Percentiles rank a stretch among this genome's conserved stretches.
phyloP scores from a whole-genome alignment of 35 echinoderm and acorn worm species.

The Apostichopus californicus region DNA sequence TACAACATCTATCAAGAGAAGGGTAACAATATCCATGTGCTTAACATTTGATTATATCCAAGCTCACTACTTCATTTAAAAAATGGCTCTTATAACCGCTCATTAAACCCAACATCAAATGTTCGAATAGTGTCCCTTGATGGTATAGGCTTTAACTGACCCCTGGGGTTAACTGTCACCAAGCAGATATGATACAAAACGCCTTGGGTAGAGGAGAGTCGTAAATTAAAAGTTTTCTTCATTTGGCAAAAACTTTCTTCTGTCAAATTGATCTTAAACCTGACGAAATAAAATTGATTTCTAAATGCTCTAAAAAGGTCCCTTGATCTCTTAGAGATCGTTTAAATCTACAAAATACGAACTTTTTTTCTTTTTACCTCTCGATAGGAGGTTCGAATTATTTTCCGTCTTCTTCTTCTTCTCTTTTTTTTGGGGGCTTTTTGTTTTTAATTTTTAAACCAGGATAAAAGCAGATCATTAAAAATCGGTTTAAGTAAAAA shows the following conservation, averaged over 20 bases:
- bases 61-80: conserved; percentile 10
- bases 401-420: neutral
- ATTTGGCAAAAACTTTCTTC: neutral
- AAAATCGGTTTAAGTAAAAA: neutral
- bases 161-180: conserved; percentile 12
- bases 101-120: conserved; percentile 38
- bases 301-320: conserved; percentile 39
- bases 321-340: conserved; percentile 17
- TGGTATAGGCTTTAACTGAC: conserved; percentile 2
- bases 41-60: neutral
- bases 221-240: conserved; percentile 3
- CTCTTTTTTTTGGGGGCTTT: neutral
- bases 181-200: neutral
- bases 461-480: conserved; percentile 10
- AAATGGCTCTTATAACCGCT: conserved; percentile 3
- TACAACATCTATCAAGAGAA: neutral
- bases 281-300: conserved; percentile 34
- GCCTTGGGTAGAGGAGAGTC: neutral
- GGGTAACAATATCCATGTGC: neutral
- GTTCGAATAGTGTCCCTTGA: conserved; percentile 1
- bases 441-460: neutral
- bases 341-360: conserved; percentile 5
- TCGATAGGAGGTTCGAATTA: too few species aligned
- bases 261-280: conserved; percentile 33
- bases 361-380: neutral